Conservation (phyloP, 53 echinoderm and acorn worm genomes). For the Echinometra lucunter region DNA sequence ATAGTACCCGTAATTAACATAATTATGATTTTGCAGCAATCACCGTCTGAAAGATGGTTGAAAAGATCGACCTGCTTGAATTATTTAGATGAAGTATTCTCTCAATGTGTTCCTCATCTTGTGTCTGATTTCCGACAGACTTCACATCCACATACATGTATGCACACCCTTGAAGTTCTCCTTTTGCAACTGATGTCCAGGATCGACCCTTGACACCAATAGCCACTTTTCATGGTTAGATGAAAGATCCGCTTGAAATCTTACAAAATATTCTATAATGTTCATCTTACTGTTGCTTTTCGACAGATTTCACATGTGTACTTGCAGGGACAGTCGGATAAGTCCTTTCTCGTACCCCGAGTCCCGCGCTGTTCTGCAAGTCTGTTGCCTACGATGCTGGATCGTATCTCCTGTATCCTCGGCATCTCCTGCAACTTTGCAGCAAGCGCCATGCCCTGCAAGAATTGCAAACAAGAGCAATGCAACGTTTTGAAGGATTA, state of each 20-base stretch:
- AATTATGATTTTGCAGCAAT: too few species aligned
- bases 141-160: not conserved
- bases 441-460: not conserved
- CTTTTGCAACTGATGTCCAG: too few species aligned
- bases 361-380: not conserved
- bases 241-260: too few species aligned
- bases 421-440: not conserved
- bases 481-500: not conserved
- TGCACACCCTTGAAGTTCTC: too few species aligned
- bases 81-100: too few species aligned
- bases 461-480: not conserved
- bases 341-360: not conserved
- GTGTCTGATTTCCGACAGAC: not conserved
- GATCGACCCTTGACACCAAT: too few species aligned
- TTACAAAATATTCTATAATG: not conserved
- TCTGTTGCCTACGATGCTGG: slow-evolving; percentile 1
- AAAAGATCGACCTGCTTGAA: too few species aligned
- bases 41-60: too few species aligned
- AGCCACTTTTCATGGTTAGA: too few species aligned
- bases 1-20: too few species aligned
- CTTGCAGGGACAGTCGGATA: not conserved
- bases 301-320: not conserved
- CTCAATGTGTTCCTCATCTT: not conserved
- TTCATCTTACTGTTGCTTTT: not conserved
- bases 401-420: not conserved